Conservation (phyloP, 2,888 invertebrate genomes). For the Microdon myrmicae region DNA sequence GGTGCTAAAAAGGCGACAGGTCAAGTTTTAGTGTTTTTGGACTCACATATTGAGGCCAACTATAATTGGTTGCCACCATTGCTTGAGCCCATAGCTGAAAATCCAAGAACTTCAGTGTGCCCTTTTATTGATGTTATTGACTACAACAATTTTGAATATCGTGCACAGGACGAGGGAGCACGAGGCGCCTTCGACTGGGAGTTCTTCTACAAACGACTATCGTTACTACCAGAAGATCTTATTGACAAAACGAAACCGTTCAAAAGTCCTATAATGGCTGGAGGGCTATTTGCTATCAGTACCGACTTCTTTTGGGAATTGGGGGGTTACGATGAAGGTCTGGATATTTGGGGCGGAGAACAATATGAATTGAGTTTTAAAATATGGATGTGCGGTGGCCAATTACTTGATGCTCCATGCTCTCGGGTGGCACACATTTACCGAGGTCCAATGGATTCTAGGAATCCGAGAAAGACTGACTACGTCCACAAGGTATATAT, state of each 20-base stretch:
- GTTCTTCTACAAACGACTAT: conserved; percentile 94
- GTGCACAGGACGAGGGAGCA: conserved; percentile 94
- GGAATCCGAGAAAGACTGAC: conserved; percentile 91
- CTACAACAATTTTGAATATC: conserved; percentile 88
- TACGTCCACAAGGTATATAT: conserved; percentile 72
- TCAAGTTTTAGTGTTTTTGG: conserved; percentile 87
- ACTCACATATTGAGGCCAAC: conserved; percentile 91
- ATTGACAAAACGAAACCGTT: conserved; percentile 63
- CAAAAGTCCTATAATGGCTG: conserved; percentile 96
- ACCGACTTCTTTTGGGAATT: conserved; percentile 95
- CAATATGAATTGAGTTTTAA: conserved; percentile 98
- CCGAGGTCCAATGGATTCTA: conserved; percentile 80
- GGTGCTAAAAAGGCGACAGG: conserved; percentile 83
- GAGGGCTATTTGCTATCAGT: conserved; percentile 95
- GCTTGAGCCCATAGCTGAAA: conserved; percentile 87
- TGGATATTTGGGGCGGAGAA: conserved; percentile 98
- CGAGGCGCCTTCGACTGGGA: conserved; percentile 98
- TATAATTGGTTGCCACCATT: conserved; percentile 94
- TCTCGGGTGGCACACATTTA: conserved; percentile 93
- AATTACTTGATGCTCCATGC: conserved; percentile 92
- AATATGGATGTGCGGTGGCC: conserved; percentile 96
- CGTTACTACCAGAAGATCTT: conserved; percentile 69
- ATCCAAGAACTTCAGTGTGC: conserved; percentile 89
- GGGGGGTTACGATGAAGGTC: conserved; percentile 91
- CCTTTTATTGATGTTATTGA: conserved; percentile 98